Percentiles rank a stretch among this genome's conserved stretches.
Conservation (phyloP, 2,113 vertebrate species). For the Lycaon pictus region DNA sequence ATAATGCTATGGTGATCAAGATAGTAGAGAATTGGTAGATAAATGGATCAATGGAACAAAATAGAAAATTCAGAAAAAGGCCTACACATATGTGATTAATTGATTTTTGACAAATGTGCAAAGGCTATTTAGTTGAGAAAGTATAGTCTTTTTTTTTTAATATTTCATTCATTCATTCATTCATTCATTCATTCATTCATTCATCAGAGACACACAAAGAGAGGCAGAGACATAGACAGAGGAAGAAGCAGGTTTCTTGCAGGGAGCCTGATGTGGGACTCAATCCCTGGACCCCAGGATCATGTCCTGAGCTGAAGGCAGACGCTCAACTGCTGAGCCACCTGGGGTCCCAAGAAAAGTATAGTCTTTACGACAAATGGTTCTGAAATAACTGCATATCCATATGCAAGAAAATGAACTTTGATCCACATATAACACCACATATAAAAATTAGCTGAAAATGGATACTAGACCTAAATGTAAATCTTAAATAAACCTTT, state of each 20-base stretch:
- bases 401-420: neutral
- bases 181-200: too few species aligned
- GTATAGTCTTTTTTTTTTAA: neutral
- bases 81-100: neutral
- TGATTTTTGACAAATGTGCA: neutral
- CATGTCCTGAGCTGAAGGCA: too few species aligned
- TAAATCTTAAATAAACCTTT: slow-evolving; percentile 16
- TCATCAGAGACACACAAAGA: too few species aligned
- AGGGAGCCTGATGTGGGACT: too few species aligned
- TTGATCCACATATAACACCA: neutral
- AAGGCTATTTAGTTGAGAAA: neutral
- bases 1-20: neutral
- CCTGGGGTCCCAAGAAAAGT: neutral
- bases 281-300: too few species aligned
- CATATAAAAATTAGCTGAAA: slow-evolving; percentile 22
- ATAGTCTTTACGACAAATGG: neutral
- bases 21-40: neutral
- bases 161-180: too few species aligned
- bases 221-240: too few species aligned
- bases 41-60: neutral
- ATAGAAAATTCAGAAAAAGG: neutral
- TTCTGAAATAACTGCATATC: neutral
- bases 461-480: neutral
- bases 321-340: too few species aligned
- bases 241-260: too few species aligned